A percentile compares a stretch with the other conserved stretches of the same genome.
phyloP scores from a whole-genome alignment of 1,140 invertebrate species.

The Colletes gigas region DNA sequence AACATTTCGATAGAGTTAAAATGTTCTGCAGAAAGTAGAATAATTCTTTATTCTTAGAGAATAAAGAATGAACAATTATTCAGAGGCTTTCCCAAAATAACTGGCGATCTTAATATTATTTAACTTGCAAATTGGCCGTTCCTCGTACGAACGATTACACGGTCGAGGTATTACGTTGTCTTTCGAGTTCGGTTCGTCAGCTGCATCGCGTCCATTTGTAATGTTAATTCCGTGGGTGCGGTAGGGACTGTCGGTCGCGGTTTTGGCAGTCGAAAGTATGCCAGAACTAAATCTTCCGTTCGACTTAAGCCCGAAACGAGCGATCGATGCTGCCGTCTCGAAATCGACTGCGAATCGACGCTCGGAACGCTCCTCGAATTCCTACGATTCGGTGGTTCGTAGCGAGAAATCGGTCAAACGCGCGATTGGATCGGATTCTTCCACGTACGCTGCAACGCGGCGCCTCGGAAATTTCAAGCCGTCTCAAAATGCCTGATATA shows the following conservation, averaged over 20 bases:
- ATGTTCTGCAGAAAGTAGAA: too few relatives aligned
- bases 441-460: slow-evolving; percentile 29
- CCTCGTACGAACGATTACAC: neutral
- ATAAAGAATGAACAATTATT: too few relatives aligned
- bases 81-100: too few relatives aligned
- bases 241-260: slow-evolving; percentile 19
- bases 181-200: neutral
- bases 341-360: slow-evolving; percentile 26
- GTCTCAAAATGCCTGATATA: neutral
- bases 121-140: neutral
- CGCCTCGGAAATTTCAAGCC: slow-evolving; percentile 30
- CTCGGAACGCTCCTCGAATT: slow-evolving; percentile 49
- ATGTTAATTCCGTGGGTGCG: slow-evolving; percentile 73
- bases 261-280: slow-evolving; percentile 60
- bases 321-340: slow-evolving; percentile 4
- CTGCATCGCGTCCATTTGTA: slow-evolving; percentile 59
- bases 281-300: slow-evolving; percentile 60
- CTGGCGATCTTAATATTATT: too few relatives aligned
- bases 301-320: slow-evolving; percentile 45
- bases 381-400: slow-evolving; percentile 51
- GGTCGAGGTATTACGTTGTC: neutral
- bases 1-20: too few relatives aligned
- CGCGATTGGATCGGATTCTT: slow-evolving; percentile 53
- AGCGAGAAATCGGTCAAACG: slow-evolving; percentile 56
- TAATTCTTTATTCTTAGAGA: too few relatives aligned